Base-by-base conservation (phyloP, 2,797 vertebrate genomes). In the Okamejei kenojei region DNA sequence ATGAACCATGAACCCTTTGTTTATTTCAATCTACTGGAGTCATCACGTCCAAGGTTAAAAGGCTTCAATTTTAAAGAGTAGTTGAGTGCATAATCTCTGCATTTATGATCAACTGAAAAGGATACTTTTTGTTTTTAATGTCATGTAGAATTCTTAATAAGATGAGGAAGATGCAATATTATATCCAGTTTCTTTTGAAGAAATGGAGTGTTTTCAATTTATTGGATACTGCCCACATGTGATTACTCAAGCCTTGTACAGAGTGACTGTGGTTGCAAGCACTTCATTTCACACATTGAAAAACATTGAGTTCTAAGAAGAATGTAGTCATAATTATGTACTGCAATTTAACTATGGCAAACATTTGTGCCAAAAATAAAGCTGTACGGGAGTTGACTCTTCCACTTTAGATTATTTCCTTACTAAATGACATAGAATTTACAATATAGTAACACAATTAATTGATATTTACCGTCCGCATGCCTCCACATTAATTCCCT, bases 141-240 rank as follows among this genome's bases (percentile, higher is more conserved):
- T 65, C 38, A 29, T 73, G 74, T 73, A 26, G 71, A 92, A 23
- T 54, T 74, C 71, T 92, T 74, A 76, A 74, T 73, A 91, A 74
- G 32, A 91, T 91, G 90, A 73, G 45, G 65, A 65, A 74, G 38
- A 76, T 92, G 71, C 71, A 17, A 10, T 92, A 58, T 92, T 74
- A 45, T 19, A 74, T 9, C 11, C 71, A 76, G 35, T 71, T 92
- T 92, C 71, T 54, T 74, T 92, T 74, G 71, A 92, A 76, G 73
- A 92, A 76, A 38, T 92, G 90, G 90, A 92, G 71, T 92, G 71
- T 76, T 74, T 76, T 92, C 71, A 92, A 92, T 92, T 92, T 76
- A 68, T 74, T 45, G 90, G 90, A 74, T 92, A 54, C 11, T 92
- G 71, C 88, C 13, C 68, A 92, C 71, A 92, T 74, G 38, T 92